These are phyloP conservation scores for Arge pagana DNA, from an alignment of 2,888 invertebrate species.

Conservation along the genomic window DNA sequence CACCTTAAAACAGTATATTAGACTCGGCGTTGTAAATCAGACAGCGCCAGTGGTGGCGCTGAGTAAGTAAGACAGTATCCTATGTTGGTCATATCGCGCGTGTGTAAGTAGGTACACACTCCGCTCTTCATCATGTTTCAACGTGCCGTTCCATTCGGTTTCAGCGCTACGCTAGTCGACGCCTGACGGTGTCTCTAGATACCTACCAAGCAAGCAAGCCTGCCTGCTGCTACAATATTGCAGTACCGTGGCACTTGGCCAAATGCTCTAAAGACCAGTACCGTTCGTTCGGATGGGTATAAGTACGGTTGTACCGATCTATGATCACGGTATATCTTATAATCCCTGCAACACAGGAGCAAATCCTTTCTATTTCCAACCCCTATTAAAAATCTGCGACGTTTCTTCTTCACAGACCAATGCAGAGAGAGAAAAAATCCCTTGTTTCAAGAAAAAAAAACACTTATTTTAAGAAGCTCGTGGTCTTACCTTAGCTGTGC, in stretches of 20 bases:
- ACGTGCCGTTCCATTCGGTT: constrained; percentile 18
- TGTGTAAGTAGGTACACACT: too few relatives aligned
- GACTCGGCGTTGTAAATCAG: constrained; percentile 37
- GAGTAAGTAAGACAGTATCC: constrained; percentile 40
- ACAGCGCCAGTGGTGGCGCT: constrained; percentile 29
- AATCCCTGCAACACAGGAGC: too few relatives aligned
- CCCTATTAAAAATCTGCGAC: too few relatives aligned
- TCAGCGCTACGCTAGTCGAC: constrained; percentile 24
- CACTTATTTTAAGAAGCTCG: too few relatives aligned
- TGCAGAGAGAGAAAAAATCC: too few relatives aligned
- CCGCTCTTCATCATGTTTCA: too few relatives aligned
- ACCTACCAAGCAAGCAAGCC: constrained; percentile 36
- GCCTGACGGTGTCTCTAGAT: constrained; percentile 23
- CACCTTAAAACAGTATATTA: constrained; percentile 39
- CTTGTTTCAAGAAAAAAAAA: too few relatives aligned
- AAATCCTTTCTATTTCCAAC: too few relatives aligned
- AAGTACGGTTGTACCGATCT: too few relatives aligned
- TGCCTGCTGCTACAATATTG: constrained; percentile 46
- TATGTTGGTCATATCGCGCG: constrained; percentile 17
- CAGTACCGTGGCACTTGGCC: constrained; percentile 43
- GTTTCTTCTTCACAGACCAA: too few relatives aligned
- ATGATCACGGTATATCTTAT: too few relatives aligned
- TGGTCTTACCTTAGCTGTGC: too few relatives aligned
- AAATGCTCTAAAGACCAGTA: constrained; percentile 32
- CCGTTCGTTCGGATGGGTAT: constrained; percentile 28